Evolutionary conservation across 2,797 vertebrate genomes (phyloP).

Genomic region (Spheniscus humboldti): DNA sequence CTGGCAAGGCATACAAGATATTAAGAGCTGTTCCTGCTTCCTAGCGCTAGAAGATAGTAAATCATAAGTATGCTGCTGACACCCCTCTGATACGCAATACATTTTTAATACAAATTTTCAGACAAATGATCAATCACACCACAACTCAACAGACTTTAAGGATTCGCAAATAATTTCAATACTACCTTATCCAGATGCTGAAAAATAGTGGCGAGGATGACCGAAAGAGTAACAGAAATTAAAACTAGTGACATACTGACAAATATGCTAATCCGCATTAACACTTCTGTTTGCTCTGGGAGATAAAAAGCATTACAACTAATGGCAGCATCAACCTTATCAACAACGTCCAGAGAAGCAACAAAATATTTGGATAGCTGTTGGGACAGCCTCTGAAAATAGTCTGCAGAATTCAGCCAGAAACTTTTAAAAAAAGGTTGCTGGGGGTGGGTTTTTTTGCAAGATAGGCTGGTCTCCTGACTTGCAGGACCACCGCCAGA

Average conservation of each 20-base stretch:
- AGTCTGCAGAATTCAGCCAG: not conserved
- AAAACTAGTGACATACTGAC: not conserved
- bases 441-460: not conserved
- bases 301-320: constrained; percentile 34
- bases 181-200: not conserved
- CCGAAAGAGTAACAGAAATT: not conserved
- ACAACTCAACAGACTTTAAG: not conserved
- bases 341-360: not conserved
- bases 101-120: not conserved
- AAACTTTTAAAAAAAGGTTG: not conserved
- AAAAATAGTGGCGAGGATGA: not conserved
- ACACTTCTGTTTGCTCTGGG: not conserved
- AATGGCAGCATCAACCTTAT: constrained; percentile 25
- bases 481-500: not conserved
- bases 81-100: not conserved
- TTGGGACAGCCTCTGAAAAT: not conserved
- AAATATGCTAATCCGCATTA: not conserved
- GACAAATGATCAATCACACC: constrained; percentile 6
- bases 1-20: not conserved
- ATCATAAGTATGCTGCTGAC: constrained; percentile 11
- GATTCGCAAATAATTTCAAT: not conserved
- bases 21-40: not conserved
- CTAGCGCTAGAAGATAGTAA: not conserved
- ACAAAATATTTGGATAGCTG: not conserved
- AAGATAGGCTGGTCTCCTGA: not conserved